Evolutionary conservation across 53 echinoderm and acorn worm species (phyloP).

Genomic region (Luidia sarsii): DNA sequence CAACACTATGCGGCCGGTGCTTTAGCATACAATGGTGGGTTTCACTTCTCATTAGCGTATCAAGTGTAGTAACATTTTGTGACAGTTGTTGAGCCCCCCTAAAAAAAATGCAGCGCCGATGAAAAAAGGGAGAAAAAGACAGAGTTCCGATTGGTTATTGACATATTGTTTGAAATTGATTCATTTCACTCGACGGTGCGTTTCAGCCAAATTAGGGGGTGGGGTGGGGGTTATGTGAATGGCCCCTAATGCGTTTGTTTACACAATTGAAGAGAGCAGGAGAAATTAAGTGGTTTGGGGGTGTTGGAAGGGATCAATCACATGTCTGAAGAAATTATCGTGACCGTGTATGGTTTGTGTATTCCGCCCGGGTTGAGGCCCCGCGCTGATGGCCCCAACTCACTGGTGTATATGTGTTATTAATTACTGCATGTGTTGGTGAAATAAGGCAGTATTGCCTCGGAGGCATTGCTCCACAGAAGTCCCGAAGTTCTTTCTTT

Average conservation of each 20-base stretch:
- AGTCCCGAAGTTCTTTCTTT: too few relatives aligned
- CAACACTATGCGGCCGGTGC: too few relatives aligned
- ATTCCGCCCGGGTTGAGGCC: not conserved
- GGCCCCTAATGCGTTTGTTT: not conserved
- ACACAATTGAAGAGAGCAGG: not conserved
- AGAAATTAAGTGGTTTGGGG: constrained; percentile 14
- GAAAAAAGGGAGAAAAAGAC: not conserved
- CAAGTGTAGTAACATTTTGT: not conserved
- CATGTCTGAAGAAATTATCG: not conserved
- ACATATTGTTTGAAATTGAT: too few relatives aligned
- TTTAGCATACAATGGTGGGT: constrained; percentile 18
- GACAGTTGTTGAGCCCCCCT: not conserved
- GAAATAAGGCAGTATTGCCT: constrained; percentile 35
- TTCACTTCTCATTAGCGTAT: constrained; percentile 14
- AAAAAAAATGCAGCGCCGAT: not conserved
- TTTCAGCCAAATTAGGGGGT: too few relatives aligned
- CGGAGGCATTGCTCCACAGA: too few relatives aligned
- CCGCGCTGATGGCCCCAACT: constrained; percentile 11
- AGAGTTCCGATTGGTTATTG: not conserved
- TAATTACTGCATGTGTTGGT: constrained; percentile 22
- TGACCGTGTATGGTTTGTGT: not conserved
- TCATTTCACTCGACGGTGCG: too few relatives aligned
- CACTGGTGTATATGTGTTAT: constrained; percentile 38
- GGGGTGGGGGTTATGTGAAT: too few relatives aligned
- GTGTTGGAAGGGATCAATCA: not conserved